Conservation (phyloP, 2,888 invertebrate genomes). For the Thereva nobilitata region DNA sequence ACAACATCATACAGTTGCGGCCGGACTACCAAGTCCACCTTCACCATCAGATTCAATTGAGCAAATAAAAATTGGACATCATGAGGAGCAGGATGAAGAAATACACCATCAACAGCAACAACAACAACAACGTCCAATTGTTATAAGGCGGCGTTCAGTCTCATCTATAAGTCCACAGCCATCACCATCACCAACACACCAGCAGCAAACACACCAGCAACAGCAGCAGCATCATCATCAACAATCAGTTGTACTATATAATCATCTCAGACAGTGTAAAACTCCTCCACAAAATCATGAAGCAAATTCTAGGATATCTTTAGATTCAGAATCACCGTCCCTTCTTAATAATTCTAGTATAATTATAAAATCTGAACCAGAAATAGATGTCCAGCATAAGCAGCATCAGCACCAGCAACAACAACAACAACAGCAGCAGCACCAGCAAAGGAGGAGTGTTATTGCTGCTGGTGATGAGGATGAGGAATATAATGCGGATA, state of each 20-base stretch:
- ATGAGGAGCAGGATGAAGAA: slow-evolving; percentile 43
- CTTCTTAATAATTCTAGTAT: background rate
- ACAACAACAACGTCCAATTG: slow-evolving; percentile 35
- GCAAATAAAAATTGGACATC: slow-evolving; percentile 47
- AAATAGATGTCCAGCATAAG: background rate
- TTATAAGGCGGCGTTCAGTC: slow-evolving; percentile 35
- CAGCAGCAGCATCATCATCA: slow-evolving; percentile 39
- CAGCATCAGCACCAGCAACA: background rate
- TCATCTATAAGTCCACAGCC: slow-evolving; percentile 42
- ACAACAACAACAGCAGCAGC: background rate
- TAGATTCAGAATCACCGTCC: slow-evolving; percentile 13
- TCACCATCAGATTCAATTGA: slow-evolving; percentile 45
- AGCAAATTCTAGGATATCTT: slow-evolving; percentile 6
- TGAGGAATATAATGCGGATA: slow-evolving; percentile 34
- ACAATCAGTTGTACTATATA: slow-evolving; percentile 52
- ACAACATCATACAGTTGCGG: slow-evolving; percentile 39
- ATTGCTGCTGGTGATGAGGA: slow-evolving; percentile 38
- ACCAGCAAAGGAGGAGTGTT: background rate
- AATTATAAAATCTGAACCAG: slow-evolving; percentile 5
- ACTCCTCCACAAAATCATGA: slow-evolving; percentile 10
- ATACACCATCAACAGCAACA: slow-evolving; percentile 41
- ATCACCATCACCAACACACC: slow-evolving; percentile 39
- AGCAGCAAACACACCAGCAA: slow-evolving; percentile 37
- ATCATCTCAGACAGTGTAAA: slow-evolving; percentile 52
- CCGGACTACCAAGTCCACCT: slow-evolving; percentile 35